A percentile compares a stretch with the other conserved stretches of the same genome.
These are phyloP conservation scores for Campoplex capitator DNA, from an alignment of 2,888 invertebrate species.

Conservation along the genomic window DNA sequence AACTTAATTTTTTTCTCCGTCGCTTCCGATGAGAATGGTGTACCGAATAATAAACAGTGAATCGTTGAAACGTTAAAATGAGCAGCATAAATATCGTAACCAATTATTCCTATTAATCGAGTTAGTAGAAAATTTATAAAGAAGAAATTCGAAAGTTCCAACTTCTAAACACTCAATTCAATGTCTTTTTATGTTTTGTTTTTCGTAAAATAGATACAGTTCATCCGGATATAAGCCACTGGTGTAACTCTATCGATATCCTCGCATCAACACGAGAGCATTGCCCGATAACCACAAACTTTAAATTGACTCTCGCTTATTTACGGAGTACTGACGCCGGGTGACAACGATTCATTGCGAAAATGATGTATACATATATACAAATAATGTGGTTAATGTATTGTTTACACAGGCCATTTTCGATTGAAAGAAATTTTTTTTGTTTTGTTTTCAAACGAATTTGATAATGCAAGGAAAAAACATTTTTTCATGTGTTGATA, in stretches of 20 bases:
- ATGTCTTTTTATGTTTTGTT: not conserved
- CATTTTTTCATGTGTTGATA: not conserved
- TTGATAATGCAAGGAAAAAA: not conserved
- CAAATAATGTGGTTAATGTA: not conserved
- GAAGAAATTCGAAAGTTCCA: not conserved
- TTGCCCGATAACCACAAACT: slow-evolving; percentile 53
- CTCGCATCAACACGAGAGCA: slow-evolving; percentile 10
- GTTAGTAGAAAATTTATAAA: not conserved
- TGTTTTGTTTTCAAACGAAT: not conserved
- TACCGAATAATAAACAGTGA: not conserved
- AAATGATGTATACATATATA: not conserved
- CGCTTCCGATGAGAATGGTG: not conserved
- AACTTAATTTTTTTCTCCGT: not conserved
- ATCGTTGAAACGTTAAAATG: not conserved
- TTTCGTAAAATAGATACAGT: not conserved
- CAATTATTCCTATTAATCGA: not conserved
- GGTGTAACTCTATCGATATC: not conserved
- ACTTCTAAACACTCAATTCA: not conserved
- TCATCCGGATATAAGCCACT: not conserved
- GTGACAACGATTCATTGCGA: slow-evolving; percentile 31
- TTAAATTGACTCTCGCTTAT: slow-evolving; percentile 52
- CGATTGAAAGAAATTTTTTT: not conserved
- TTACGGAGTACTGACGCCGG: slow-evolving; percentile 3
- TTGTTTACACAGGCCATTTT: not conserved
- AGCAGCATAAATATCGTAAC: not conserved